phyloP scores from a whole-genome alignment of 2,797 vertebrate genomes.

The Heterohyrax brucei region DNA sequence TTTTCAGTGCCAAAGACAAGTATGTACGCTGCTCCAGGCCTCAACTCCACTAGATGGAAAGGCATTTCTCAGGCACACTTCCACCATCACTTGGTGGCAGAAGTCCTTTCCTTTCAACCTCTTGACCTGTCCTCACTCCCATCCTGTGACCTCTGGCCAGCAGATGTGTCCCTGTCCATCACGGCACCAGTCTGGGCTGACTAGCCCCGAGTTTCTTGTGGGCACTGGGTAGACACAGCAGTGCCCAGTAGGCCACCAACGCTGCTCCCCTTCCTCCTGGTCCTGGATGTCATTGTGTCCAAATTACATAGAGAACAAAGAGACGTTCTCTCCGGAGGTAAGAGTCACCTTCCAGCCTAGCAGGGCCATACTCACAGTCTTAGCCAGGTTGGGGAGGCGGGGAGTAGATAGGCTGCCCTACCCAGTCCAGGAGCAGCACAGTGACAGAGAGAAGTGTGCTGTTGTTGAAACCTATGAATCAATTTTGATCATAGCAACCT shows the following conservation, averaged over 20 bases:
- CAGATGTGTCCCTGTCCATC: fast-evolving
- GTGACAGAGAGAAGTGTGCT: too few species aligned
- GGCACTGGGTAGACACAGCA: not conserved
- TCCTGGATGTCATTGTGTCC: not conserved
- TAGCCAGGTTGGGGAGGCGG: not conserved
- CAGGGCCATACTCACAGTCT: not conserved
- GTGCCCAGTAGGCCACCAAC: fast-evolving
- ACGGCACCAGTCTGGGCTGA: not conserved
- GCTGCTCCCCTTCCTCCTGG: too few species aligned
- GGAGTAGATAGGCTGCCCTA: fast-evolving
- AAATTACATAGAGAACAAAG: not conserved
- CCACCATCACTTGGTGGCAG: not conserved
- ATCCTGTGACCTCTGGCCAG: not conserved
- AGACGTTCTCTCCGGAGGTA: not conserved
- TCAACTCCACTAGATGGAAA: not conserved
- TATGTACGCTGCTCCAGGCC: not conserved
- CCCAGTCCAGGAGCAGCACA: fast-evolving
- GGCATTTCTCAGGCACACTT: not conserved
- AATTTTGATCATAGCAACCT: too few species aligned
- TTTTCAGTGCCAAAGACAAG: conserved; percentile 63
- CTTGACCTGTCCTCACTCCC: fast-evolving
- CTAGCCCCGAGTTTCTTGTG: not conserved
- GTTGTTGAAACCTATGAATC: too few species aligned
- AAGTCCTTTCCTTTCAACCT: too few species aligned
- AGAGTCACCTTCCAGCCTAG: not conserved